Evolutionary conservation across 2,797 vertebrate genomes (phyloP).

Genomic region (Sitta carolinensis): DNA sequence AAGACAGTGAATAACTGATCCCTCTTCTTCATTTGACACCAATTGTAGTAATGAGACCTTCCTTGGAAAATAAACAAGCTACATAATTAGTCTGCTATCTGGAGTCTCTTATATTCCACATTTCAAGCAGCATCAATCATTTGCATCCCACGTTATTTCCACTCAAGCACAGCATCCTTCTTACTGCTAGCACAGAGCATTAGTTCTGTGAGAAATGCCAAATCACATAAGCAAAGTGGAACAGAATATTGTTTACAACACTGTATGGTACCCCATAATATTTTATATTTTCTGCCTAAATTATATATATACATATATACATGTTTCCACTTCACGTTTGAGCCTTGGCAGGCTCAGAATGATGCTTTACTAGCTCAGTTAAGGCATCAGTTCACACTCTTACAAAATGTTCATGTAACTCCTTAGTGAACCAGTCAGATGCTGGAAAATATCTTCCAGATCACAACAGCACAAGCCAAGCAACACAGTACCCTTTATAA

Average conservation of each 20-base stretch:
- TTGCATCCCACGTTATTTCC: not conserved
- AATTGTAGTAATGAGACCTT: not conserved
- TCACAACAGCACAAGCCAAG: not conserved
- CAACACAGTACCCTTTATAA: not conserved
- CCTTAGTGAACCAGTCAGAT: not conserved
- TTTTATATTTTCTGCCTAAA: constrained; percentile 29
- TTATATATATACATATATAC: not conserved
- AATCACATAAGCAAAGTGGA: not conserved
- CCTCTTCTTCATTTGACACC: not conserved
- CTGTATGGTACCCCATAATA: constrained; percentile 5
- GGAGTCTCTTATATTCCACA: not conserved
- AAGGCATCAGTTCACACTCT: not conserved
- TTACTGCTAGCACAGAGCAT: not conserved
- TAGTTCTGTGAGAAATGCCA: constrained; percentile 16
- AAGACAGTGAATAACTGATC: not conserved
- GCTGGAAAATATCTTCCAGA: not conserved
- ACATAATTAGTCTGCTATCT: not conserved
- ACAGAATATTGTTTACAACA: constrained; percentile 33
- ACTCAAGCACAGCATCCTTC: not conserved
- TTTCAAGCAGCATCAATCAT: constrained; percentile 26
- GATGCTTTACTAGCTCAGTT: not conserved
- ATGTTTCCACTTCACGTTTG: constrained; percentile 20
- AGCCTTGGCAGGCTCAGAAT: constrained; percentile 39
- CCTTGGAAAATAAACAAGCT: constrained; percentile 19
- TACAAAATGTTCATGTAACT: not conserved